Evolutionary conservation across 1,140 invertebrate genomes (phyloP).

Genomic region (Drosophila biarmipes): DNA sequence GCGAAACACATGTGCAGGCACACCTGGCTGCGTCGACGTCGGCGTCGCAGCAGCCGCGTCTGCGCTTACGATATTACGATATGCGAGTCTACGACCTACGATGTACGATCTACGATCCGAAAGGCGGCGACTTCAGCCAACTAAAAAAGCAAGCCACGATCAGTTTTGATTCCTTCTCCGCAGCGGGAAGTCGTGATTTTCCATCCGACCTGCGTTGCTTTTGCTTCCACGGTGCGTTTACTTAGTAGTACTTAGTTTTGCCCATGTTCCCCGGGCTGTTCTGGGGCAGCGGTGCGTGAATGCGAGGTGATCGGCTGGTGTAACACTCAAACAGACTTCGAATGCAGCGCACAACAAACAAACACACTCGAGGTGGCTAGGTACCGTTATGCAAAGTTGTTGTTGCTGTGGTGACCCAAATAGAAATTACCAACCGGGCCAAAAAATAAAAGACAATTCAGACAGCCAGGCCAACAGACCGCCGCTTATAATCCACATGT

Average conservation of each 20-base stretch:
- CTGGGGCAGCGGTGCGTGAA: slow-evolving; percentile 60
- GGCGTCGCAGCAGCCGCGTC: slow-evolving; percentile 30
- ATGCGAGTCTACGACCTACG: slow-evolving; percentile 1
- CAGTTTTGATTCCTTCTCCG: slow-evolving; percentile 57
- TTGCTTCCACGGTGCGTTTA: slow-evolving; percentile 23
- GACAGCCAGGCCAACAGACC: slow-evolving; percentile 49
- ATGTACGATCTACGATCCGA: slow-evolving; percentile 28
- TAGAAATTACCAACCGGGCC: slow-evolving; percentile 61
- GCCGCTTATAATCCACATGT: slow-evolving; percentile 57
- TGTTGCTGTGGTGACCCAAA: slow-evolving; percentile 64
- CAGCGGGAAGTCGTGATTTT: slow-evolving; percentile 61
- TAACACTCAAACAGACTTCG: slow-evolving; percentile 11
- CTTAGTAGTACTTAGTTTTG: slow-evolving; percentile 18
- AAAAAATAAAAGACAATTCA: slow-evolving; percentile 42
- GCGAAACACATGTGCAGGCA: slow-evolving; percentile 10
- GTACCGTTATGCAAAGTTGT: slow-evolving; percentile 73
- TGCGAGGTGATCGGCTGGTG: slow-evolving; percentile 38
- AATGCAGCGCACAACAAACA: slow-evolving; percentile 20
- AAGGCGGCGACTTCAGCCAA: not conserved
- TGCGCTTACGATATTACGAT: slow-evolving; percentile 28
- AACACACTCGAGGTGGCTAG: slow-evolving; percentile 37
- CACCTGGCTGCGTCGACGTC: slow-evolving; percentile 39
- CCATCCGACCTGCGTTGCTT: not conserved
- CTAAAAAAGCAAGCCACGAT: slow-evolving; percentile 55
- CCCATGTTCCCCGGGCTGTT: slow-evolving; percentile 19